Base-by-base conservation (phyloP, 2,113 vertebrate species). In the Cichladusa arquata region DNA sequence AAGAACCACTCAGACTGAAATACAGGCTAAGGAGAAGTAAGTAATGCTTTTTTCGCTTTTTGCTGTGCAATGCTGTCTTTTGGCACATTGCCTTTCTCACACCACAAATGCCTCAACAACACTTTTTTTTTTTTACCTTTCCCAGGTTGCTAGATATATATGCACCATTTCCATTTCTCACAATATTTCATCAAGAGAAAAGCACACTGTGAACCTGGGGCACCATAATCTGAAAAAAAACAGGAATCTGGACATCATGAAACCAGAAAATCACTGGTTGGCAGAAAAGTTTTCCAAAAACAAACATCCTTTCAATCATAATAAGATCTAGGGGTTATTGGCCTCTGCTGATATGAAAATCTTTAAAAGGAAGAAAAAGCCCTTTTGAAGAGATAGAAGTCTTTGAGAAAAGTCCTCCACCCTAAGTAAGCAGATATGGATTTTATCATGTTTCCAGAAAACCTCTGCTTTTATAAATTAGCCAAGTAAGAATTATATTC, bases 291-390 rank as follows among this genome's bases (percentile, higher is more conserved):
- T 90, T 93, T 93, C 72, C 44, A 62, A 78, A 96, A 90, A 3
- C 53, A 95, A 92, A 93, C 73, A 89, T 84, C 92, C 73, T 86
- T 90, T 71, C 54, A 28, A 78, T 90, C 89, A 88, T 45, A 77
- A 82, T 92, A 72, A 64, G 47, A 93, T 91, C 65, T 91, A 67
- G 54, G 28, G 86, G 90, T 86, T 91, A 93, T 61, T 66, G 86
- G n/a, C 92, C 85, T 89, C 69, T 97, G 72, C 50, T 96, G 86
- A 89, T 83, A 88, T 31, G 48, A 84, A 92, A 92, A 80, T 70
- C 42, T 90, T 65, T 86, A 53, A 54, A 57, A 96, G 82, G 69
- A 94, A 93, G 65, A 84, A 94, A 95, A 81, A 92, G 31, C 15
- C 11, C 60, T 90, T 94, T 61, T 34, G 51, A 58, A 88, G 56